Percentiles rank a stretch among this genome's conserved stretches.
phyloP scores from a whole-genome alignment of 2,797 vertebrate species.

The Tapera naevia region DNA sequence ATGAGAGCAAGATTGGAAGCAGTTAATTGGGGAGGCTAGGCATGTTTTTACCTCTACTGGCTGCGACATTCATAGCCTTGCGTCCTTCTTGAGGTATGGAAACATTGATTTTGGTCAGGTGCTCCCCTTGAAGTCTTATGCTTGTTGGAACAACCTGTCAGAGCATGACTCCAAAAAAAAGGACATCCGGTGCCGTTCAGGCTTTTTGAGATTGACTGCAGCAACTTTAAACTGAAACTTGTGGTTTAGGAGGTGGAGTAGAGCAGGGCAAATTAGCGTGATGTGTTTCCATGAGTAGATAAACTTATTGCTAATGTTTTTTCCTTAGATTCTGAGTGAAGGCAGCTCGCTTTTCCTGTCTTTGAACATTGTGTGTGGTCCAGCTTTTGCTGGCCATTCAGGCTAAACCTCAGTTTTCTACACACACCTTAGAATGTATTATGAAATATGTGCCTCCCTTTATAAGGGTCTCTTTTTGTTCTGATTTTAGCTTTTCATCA shows the following conservation, averaged over 20 bases:
- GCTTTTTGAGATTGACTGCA: neutral
- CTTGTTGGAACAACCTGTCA: neutral
- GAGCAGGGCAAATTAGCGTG: neutral
- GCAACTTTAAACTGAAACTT: neutral
- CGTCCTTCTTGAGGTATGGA: neutral
- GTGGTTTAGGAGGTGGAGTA: neutral
- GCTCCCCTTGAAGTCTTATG: neutral
- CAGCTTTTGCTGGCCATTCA: neutral
- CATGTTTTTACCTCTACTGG: neutral
- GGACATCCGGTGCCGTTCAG: neutral
- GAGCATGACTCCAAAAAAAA: neutral
- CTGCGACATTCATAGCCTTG: rapidly evolving
- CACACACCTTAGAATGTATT: neutral
- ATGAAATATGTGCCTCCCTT: neutral
- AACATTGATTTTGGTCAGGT: neutral
- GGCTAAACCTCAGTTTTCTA: neutral
- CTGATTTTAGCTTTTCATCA: neutral
- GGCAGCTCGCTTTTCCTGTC: neutral
- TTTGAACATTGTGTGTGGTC: neutral
- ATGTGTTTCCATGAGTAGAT: neutral
- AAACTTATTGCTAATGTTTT: neutral
- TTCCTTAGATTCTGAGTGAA: neutral
- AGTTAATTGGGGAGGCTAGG: neutral
- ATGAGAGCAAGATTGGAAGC: neutral
- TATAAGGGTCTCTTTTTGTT: neutral